Evolutionary conservation across 2,888 invertebrate genomes (phyloP).

Genomic region (Neria commutata): DNA sequence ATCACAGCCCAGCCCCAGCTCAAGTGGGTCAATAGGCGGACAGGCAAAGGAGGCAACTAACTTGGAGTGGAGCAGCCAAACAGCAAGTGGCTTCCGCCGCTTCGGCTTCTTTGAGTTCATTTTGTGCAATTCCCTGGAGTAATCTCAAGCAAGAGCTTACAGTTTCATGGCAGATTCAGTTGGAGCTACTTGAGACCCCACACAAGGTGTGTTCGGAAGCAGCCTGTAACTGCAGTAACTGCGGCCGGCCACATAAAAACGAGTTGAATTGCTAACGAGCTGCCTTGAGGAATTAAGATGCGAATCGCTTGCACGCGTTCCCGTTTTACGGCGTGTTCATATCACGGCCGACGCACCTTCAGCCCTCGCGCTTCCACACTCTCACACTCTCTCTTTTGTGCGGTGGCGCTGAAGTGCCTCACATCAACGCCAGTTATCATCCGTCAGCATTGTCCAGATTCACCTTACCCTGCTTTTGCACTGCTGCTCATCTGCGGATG

Average conservation of each 20-base stretch:
- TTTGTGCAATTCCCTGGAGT: not conserved
- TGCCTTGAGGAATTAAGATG: conserved; percentile 19
- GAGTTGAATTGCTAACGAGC: conserved; percentile 5
- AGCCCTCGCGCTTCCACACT: not conserved
- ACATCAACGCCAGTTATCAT: conserved; percentile 17
- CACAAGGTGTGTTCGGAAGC: no score
- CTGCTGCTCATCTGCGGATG: not conserved
- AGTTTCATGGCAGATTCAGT: no score
- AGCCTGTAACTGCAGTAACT: no score
- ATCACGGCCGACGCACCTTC: not conserved
- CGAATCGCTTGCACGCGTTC: conserved; percentile 15
- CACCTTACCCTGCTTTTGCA: conserved; percentile 7
- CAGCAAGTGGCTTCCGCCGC: not conserved
- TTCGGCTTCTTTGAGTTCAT: not conserved
- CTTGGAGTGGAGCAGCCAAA: not conserved
- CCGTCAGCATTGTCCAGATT: conserved; percentile 13
- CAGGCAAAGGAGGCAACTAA: not conserved
- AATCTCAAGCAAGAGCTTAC: no score
- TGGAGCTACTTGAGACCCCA: no score
- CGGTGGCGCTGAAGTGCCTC: not conserved
- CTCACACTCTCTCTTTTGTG: not conserved
- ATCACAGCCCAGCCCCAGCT: conserved; percentile 14
- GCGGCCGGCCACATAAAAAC: no score
- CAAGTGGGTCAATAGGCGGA: conserved; percentile 13
- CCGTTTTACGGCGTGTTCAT: no score